Evolutionary conservation across 1,140 invertebrate genomes (phyloP).

Genomic region (Drosophila rufa): DNA sequence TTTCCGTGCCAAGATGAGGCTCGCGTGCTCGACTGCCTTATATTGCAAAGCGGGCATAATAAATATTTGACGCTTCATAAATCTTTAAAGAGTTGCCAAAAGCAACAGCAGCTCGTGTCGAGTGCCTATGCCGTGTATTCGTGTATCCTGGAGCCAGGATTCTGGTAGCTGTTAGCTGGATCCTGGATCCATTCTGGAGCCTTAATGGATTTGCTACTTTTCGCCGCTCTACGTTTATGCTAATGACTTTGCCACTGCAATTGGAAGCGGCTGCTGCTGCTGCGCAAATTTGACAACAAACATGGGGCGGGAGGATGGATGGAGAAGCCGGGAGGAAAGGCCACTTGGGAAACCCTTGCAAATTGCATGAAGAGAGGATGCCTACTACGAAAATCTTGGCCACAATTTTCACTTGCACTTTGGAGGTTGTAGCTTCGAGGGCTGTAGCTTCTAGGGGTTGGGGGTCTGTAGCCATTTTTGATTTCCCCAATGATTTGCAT

Average conservation of each 20-base stretch:
- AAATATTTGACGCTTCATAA: conserved; percentile 85
- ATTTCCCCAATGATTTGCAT: conserved; percentile 82
- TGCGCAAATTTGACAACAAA: conserved; percentile 75
- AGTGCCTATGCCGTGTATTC: conserved; percentile 15
- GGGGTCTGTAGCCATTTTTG: conserved; percentile 62
- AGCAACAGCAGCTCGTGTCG: conserved; percentile 42
- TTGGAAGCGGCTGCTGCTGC: conserved; percentile 54
- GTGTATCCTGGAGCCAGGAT: conserved; percentile 9
- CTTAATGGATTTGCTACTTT: conserved; percentile 79
- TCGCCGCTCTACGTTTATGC: conserved; percentile 73
- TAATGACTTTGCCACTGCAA: conserved; percentile 72
- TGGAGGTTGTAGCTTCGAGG: conserved; percentile 3
- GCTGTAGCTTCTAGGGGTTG: background rate
- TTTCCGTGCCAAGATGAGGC: conserved; percentile 67
- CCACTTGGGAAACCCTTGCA: conserved; percentile 80
- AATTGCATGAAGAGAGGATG: conserved; percentile 68
- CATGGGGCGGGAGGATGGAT: background rate
- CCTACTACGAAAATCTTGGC: conserved; percentile 62
- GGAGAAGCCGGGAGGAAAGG: conserved; percentile 19
- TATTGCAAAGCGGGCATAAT: conserved; percentile 85
- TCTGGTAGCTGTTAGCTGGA: background rate
- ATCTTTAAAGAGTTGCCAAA: conserved; percentile 84
- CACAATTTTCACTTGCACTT: conserved; percentile 78
- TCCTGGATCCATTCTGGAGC: conserved; percentile 9
- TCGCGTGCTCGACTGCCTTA: conserved; percentile 78